phyloP scores from a whole-genome alignment of 2,113 vertebrate genomes.

The Pseudorectes ferrugineus region DNA sequence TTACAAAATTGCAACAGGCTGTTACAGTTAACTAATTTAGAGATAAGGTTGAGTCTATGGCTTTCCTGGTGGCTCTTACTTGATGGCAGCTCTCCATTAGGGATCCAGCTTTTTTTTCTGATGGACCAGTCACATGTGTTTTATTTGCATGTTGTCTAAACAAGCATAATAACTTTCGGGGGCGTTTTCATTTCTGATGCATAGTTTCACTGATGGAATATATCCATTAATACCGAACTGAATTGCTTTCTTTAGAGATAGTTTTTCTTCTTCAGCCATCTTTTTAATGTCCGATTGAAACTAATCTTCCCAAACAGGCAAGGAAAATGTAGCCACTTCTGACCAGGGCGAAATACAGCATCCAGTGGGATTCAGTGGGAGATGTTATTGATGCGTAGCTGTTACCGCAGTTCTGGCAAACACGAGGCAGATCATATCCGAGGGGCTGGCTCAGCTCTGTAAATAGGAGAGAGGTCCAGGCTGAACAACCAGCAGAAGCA shows the following conservation, averaged over 20 bases:
- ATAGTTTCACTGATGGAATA: neutral
- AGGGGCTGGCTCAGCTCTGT: neutral
- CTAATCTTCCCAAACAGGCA: neutral
- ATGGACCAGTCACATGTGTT: conserved; percentile 11
- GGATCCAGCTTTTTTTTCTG: neutral
- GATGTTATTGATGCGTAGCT: neutral
- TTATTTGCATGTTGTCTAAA: conserved; percentile 22
- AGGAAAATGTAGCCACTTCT: neutral
- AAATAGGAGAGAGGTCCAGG: neutral
- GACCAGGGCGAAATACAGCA: neutral
- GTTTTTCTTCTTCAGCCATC: conserved; percentile 31
- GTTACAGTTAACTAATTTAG: neutral
- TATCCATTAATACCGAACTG: neutral
- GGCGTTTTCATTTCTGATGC: conserved; percentile 16
- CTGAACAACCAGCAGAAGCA: neutral
- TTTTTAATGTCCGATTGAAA: neutral
- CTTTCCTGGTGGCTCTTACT: neutral
- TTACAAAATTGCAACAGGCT: neutral
- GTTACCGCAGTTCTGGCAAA: neutral
- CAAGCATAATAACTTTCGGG: neutral
- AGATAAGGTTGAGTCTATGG: neutral
- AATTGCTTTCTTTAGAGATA: neutral
- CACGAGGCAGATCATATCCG: neutral
- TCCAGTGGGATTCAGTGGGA: neutral
- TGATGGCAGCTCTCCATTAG: neutral